phyloP scores from a whole-genome alignment of 92 coral and sea anemone genomes.

The Phenganax stokvisi region DNA sequence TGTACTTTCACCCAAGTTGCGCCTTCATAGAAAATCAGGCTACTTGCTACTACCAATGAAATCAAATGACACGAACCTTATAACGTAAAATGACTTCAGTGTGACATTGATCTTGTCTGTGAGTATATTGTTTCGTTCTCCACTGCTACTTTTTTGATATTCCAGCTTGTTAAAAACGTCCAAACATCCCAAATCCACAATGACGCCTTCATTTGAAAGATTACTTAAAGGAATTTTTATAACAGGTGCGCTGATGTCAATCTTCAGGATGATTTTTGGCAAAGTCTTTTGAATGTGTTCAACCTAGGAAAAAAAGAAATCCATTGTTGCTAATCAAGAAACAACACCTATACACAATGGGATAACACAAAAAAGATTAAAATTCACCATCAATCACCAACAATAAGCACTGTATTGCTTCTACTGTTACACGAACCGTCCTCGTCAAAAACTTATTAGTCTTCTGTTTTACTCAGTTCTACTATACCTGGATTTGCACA shows the following conservation, averaged over 20 bases:
- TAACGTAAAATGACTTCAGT: conserved; percentile 24
- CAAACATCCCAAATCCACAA: conserved; percentile 32
- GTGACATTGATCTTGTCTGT: conserved; percentile 7
- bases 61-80: neutral
- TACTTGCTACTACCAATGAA: too few species aligned
- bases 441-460: too few species aligned
- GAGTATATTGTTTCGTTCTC: neutral
- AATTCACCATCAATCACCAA: neutral
- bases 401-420: neutral
- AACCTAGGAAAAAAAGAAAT: conserved; percentile 4
- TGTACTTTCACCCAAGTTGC: too few species aligned
- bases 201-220: conserved; percentile 23
- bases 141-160: neutral
- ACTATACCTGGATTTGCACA: conserved; percentile 34
- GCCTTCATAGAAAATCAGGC: too few species aligned
- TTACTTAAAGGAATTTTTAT: conserved; percentile 15
- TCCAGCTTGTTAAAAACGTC: conserved; percentile 15
- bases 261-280: conserved; percentile 19
- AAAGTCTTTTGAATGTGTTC: conserved; percentile 12
- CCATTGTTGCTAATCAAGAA: too few species aligned
- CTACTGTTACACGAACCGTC: too few species aligned
- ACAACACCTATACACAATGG: too few species aligned
- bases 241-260: conserved; percentile 32
- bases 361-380: neutral
- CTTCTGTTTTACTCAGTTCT: neutral